Evolutionary conservation across 1,140 invertebrate genomes (phyloP), one percentile per base, ranked within the genome.

Genomic region (Lepeophtheirus salmonis): DNA sequence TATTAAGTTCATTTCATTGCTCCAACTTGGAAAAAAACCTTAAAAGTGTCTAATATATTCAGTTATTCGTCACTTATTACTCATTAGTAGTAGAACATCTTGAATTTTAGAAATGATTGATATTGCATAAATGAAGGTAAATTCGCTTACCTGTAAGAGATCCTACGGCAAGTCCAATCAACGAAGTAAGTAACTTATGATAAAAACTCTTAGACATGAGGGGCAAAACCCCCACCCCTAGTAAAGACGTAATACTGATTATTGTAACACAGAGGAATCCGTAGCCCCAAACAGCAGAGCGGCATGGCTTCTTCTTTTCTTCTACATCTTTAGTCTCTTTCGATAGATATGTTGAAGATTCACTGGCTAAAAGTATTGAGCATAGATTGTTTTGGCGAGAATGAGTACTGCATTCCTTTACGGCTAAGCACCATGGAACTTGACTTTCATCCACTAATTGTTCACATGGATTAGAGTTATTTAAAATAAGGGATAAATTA

Each of bases 171-270:
- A 60, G 30, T 17, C 57, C 57, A 52, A 60, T 60, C 41, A 60
- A 30, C 13, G 20, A n/a, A 20, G 57, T 52, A 41, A 60, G 26
- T 12, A 60, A 21, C 1, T 20, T 50, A 20, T 20, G 17, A 26
- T 60, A 60, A 24, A 60, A 60, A 20, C 16, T 21, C 49, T 60
- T 60, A 14, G 57, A 53, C 57, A 60, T 60, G 18, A 60, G 49
- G 12, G 57, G 57, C 3, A 60, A 21, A 17, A 60, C 18, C 13
- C 41, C 48, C 16, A 60, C 57, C 3, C 57, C 57, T 14, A 60
- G 20, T 16, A 60, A 16, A 1, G 30, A 53, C 14, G 57, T 53
- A 2, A 60, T 4, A 22, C 41, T 52, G 57, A 60, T 60, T 2
- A 60, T 14, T 3, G 41, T 60, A 10, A 60, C 57, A 22, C 57